Conservation (phyloP, 2,888 invertebrate genomes). For the Nomada ruficornis region DNA sequence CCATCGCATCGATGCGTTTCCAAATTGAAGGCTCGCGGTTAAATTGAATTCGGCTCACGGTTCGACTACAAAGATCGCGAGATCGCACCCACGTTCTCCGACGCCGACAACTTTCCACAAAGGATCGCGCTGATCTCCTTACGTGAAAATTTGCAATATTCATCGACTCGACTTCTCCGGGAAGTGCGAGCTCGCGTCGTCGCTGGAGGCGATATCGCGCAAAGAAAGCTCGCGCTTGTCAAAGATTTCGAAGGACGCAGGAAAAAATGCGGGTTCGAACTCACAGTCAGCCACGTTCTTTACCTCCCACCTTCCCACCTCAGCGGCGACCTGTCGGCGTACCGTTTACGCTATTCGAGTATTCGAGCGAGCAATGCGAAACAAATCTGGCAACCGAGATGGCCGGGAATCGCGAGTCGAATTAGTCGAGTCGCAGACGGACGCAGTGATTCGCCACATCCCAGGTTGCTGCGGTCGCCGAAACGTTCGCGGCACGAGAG, state of each 20-base stretch:
- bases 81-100: neutral
- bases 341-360: slow-evolving; percentile 5
- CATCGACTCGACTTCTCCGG: neutral
- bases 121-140: neutral
- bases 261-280: no score
- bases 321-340: no score
- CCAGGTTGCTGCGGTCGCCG: slow-evolving; percentile 12
- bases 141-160: neutral
- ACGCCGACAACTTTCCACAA: neutral
- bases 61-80: neutral
- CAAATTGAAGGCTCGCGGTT: neutral
- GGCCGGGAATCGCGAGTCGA: neutral
- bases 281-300: no score
- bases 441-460: neutral
- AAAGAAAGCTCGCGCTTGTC: neutral
- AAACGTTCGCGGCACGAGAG: neutral
- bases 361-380: neutral
- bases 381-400: slow-evolving; percentile 13
- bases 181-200: neutral
- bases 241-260: neutral
- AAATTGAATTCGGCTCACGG: neutral
- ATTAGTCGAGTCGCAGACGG: neutral
- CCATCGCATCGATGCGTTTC: neutral
- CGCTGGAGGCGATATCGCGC: neutral
- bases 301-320: no score